Evolutionary conservation across 2,797 vertebrate genomes (phyloP), one percentile per base, ranked within the genome.

Genomic region (Halcyon leucocephala): DNA sequence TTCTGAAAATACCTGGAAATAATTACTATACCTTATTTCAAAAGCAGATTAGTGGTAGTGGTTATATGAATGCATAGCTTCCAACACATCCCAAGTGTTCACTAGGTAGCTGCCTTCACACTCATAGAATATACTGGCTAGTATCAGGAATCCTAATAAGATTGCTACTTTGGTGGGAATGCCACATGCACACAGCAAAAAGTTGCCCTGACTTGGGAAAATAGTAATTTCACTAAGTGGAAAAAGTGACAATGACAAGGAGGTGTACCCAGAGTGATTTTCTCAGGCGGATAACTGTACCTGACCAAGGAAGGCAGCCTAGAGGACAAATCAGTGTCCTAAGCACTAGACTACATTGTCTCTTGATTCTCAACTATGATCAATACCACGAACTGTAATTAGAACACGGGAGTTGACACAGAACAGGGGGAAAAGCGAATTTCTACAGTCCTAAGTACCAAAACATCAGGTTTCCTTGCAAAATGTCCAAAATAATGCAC

Each of bases 141-240:
- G 1, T 10, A 35, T 7, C 5, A 9, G 35, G 33, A 90, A 29
- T 39, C 8, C 42, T 55, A 22, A 6, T 12, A 85, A 49, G n/a
- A n/a, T n/a, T 44, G 9, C 44, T 66, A 0, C 41, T 44, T 76
- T 8, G 8, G 9, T 70, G 39, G 39, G 66, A 90, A 77, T 57
- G 74, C 48, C 51, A 24, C 25, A 18, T 1, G 4, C 1, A 1
- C 49, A 60, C 13, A 44, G 33, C 7, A 67, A 44, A 61, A 54
- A 55, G 7, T 21, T 1, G 0, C 15, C 41, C 31, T 29, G 25
- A 17, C 33, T 29, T 33, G 58, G 49, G 17, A 35, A 77, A 58
- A 54, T 1, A n/a, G 44, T 21, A 61, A 69, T 58, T 67, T 21
- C 61, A 90, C 15, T 33, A 31, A 48, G 24, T 0, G 0, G 19